phyloP scores from a whole-genome alignment of 2,113 vertebrate genomes.

The Serilophus lunatus region DNA sequence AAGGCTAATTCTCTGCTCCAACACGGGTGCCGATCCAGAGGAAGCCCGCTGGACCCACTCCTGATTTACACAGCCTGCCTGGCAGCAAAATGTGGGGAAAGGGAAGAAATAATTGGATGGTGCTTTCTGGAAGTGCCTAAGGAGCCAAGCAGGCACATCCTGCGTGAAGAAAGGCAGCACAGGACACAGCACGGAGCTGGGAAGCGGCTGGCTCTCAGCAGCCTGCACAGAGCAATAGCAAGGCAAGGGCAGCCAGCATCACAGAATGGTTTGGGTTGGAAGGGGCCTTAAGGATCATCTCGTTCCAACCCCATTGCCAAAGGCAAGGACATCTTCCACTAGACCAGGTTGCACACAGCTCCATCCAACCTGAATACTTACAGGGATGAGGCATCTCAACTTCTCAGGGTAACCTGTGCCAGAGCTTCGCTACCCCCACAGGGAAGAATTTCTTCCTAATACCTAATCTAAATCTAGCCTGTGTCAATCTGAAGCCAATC shows the following conservation, averaged over 20 bases:
- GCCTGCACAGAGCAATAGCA: background rate
- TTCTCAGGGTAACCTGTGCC: background rate
- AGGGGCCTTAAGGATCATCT: background rate
- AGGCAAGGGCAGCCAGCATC: background rate
- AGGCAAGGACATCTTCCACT: background rate
- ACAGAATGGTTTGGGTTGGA: background rate
- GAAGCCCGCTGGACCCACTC: background rate
- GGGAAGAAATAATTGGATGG: background rate
- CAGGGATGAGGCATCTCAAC: background rate
- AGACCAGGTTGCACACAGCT: background rate
- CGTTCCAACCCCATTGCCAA: background rate
- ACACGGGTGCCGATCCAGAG: background rate
- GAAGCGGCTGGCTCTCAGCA: background rate
- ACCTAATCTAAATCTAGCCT: background rate
- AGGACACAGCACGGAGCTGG: background rate
- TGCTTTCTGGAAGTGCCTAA: background rate
- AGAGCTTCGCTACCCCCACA: background rate
- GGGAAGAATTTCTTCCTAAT: background rate
- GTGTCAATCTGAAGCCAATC: background rate
- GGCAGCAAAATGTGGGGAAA: rapidly evolving
- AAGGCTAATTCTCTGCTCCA: background rate
- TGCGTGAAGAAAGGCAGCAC: background rate
- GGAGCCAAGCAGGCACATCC: background rate
- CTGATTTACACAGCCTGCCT: background rate
- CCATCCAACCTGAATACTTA: background rate